Conservation (phyloP, 2,797 vertebrate species). For the Alfaro cultratus region DNA sequence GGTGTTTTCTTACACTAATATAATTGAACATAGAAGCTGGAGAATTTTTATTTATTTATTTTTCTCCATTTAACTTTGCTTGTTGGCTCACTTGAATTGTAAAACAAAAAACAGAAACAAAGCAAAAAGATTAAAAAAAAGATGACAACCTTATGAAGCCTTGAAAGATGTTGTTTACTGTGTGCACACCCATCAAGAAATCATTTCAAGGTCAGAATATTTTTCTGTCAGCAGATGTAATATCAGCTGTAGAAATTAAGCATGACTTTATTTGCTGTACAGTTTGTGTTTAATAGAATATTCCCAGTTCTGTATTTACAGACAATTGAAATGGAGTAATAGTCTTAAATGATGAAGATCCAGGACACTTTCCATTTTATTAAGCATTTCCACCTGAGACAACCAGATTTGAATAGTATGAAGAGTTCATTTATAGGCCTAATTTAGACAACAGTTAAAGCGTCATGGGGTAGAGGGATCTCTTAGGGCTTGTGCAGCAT, state of each 20-base stretch:
- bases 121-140: background rate
- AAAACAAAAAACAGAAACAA: background rate
- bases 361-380: slow-evolving; percentile 22
- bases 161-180: background rate
- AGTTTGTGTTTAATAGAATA: background rate
- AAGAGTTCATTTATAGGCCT: slow-evolving; percentile 42
- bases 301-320: slow-evolving; percentile 19
- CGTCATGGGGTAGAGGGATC: slow-evolving; percentile 43
- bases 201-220: background rate
- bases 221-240: background rate
- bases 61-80: background rate
- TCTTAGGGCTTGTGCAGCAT: slow-evolving; percentile 28
- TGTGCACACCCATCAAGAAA: background rate
- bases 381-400: slow-evolving; percentile 26
- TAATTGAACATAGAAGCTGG: background rate
- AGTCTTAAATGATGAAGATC: slow-evolving; percentile 1
- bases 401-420: slow-evolving; percentile 16
- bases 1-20: background rate
- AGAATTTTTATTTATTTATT: background rate
- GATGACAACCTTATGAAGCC: background rate
- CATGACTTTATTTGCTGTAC: background rate
- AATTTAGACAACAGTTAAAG: slow-evolving; percentile 58
- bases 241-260: background rate
- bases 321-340: slow-evolving; percentile 17
- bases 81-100: background rate